Percentiles rank a stretch among this genome's conserved stretches.
Evolutionary conservation across 1,140 invertebrate species (phyloP).

Genomic region (Eumeta japonica): DNA sequence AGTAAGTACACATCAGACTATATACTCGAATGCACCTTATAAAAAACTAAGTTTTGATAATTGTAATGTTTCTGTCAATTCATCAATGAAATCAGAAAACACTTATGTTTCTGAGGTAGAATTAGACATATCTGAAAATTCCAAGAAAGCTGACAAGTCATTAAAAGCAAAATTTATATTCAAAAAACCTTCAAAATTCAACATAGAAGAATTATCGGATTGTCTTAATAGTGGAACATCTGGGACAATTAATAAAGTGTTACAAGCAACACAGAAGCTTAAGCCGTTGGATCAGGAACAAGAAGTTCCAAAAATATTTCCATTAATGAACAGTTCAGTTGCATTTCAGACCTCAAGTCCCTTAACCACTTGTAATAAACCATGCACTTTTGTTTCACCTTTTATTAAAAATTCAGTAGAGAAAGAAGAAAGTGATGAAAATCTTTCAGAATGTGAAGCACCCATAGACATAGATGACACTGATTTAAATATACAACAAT

Average conservation of each 20-base stretch:
- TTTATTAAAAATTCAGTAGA: constrained; percentile 15
- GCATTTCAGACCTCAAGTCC: constrained; percentile 36
- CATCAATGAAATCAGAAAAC: constrained; percentile 11
- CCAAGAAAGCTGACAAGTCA: constrained; percentile 22
- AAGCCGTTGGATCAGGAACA: constrained; percentile 27
- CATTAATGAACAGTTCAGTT: constrained; percentile 38
- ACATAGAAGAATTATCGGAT: constrained; percentile 15
- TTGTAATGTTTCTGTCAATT: no score
- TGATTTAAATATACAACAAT: background rate
- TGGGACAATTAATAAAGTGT: constrained; percentile 39
- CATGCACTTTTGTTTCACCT: constrained; percentile 15
- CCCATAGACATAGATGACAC: constrained; percentile 27
- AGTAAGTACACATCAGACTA: constrained; percentile 17
- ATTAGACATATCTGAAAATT: constrained; percentile 14
- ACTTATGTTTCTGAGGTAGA: constrained; percentile 16
- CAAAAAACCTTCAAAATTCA: constrained; percentile 35
- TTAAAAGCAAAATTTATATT: constrained; percentile 46
- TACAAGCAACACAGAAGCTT: constrained; percentile 32
- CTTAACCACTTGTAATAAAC: constrained; percentile 18
- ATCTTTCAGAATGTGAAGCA: constrained; percentile 25
- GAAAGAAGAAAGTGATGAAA: constrained; percentile 9
- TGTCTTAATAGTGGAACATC: constrained; percentile 27
- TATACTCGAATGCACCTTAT: constrained; percentile 18
- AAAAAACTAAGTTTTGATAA: no score
- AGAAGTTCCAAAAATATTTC: constrained; percentile 16